Percentiles rank a stretch among this genome's conserved stretches.
Evolutionary conservation across 2,888 invertebrate species (phyloP).

Genomic region (Synanthedon formicaeformis): DNA sequence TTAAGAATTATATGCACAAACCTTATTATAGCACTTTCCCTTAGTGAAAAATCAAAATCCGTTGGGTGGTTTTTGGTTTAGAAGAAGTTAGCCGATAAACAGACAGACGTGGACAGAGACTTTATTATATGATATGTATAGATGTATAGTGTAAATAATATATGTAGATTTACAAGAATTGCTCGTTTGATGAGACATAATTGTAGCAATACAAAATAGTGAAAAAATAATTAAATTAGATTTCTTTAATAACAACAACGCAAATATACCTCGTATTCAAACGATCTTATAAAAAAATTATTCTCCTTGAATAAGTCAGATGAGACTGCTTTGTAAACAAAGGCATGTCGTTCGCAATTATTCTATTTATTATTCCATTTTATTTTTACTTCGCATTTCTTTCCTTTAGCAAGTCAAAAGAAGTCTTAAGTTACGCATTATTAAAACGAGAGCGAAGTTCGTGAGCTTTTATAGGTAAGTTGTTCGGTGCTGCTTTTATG

Average conservation of each 20-base stretch:
- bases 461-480: background rate
- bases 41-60: no score
- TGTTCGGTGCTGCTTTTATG: background rate
- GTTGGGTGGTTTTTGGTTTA: no score
- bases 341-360: conserved; percentile 33
- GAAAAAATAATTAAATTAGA: no score
- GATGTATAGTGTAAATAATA: no score
- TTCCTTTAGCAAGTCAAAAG: conserved; percentile 2
- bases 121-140: no score
- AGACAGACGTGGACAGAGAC: no score
- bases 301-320: conserved; percentile 17
- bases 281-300: conserved; percentile 1
- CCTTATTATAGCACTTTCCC: no score
- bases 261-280: background rate
- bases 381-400: conserved; percentile 21
- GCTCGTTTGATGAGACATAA: no score
- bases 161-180: no score
- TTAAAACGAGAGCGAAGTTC: conserved; percentile 19
- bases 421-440: conserved; percentile 20
- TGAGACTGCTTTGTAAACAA: conserved; percentile 20
- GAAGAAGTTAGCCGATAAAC: no score
- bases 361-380: conserved; percentile 35
- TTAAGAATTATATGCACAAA: no score
- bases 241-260: background rate
- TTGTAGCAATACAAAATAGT: no score